Conservation (phyloP, 2,797 vertebrate genomes). For the Antrozous pallidus region DNA sequence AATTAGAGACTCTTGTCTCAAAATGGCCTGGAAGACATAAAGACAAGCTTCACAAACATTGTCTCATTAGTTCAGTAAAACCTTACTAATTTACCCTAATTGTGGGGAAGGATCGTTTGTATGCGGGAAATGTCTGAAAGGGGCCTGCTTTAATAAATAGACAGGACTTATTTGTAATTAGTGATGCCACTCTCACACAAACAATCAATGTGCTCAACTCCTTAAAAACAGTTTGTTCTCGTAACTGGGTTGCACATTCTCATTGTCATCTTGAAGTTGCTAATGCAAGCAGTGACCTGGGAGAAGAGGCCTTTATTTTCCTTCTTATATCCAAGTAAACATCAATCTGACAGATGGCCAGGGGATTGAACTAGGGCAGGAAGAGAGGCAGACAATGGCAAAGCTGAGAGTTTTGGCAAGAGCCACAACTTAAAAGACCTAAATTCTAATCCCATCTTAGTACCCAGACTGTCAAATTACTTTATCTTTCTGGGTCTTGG, state of each 20-base stretch:
- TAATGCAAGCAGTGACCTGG: slow-evolving; percentile 19
- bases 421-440: neutral
- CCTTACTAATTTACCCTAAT: slow-evolving; percentile 76
- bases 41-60: slow-evolving; percentile 69
- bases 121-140: slow-evolving; percentile 64
- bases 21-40: slow-evolving; percentile 56
- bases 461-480: neutral
- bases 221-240: slow-evolving; percentile 68
- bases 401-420: neutral
- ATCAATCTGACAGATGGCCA: neutral
- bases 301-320: neutral
- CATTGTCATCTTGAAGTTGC: slow-evolving; percentile 42
- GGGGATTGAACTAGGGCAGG: neutral
- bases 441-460: neutral
- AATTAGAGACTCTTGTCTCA: slow-evolving; percentile 66
- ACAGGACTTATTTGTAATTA: slow-evolving; percentile 70
- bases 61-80: slow-evolving; percentile 77
- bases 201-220: slow-evolving; percentile 58
- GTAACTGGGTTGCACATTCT: slow-evolving; percentile 25
- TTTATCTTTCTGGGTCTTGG: slow-evolving; percentile 3
- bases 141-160: slow-evolving; percentile 71
- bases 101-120: slow-evolving; percentile 66
- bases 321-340: slow-evolving; percentile 34
- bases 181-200: slow-evolving; percentile 43
- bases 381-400: neutral